Percentiles rank a stretch among this genome's conserved stretches.
These are phyloP conservation scores for Caenorhabditis angaria DNA, from an alignment of 2,888 invertebrate genomes.

Conservation along the genomic window DNA sequence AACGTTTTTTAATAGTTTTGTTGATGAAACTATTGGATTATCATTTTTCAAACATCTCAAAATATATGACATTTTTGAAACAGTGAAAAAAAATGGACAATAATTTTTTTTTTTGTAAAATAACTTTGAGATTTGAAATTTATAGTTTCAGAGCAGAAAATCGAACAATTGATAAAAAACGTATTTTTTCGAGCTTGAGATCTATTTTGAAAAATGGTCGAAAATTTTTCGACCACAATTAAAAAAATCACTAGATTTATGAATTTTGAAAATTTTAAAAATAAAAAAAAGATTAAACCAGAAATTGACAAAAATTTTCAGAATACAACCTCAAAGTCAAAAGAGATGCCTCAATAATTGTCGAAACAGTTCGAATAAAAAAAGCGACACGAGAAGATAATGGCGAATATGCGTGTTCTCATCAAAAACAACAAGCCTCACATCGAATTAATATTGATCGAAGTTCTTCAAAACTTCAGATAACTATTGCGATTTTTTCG, in stretches of 20 bases:
- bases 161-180: not conserved
- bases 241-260: not conserved
- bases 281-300: not conserved
- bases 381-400: conserved; percentile 60
- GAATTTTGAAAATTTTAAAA: conserved; percentile 5
- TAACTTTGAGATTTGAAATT: too few species aligned
- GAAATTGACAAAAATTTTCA: conserved; percentile 13
- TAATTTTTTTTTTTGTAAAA: too few species aligned
- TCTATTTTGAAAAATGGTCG: not conserved
- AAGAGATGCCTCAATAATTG: conserved; percentile 49
- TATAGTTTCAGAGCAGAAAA: too few species aligned
- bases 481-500: too few species aligned
- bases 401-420: conserved; percentile 66
- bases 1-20: too few species aligned
- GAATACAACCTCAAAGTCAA: conserved; percentile 60
- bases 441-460: conserved; percentile 29
- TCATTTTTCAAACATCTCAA: too few species aligned
- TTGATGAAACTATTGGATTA: too few species aligned
- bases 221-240: too few species aligned
- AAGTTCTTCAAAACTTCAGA: too few species aligned
- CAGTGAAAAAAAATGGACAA: too few species aligned
- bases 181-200: not conserved
- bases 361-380: conserved; percentile 54
- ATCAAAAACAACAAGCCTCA: conserved; percentile 55
- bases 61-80: too few species aligned